Base-by-base conservation (phyloP, 2,113 vertebrate species). In the Chionis minor region DNA sequence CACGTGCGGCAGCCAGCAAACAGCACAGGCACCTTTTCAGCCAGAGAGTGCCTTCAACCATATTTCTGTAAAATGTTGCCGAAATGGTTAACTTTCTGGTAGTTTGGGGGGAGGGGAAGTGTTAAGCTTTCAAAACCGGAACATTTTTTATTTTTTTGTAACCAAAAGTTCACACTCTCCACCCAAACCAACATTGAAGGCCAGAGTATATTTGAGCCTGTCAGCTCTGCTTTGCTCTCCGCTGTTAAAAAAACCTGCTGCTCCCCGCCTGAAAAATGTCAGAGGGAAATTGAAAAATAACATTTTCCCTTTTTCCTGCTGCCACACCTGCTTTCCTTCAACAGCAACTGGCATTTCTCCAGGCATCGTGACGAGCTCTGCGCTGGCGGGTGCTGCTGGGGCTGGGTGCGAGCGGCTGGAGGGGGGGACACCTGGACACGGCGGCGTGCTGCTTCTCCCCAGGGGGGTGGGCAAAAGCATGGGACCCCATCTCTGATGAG, bases 221-320 rank as follows among this genome's bases (percentile, higher is more conserved):
- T 93, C 96, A 93, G 61, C 81, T 92, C 85, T 45, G 82, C 78
- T 96, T 90, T 77, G 62, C 79, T 65, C 40, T 55, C 56, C 42
- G 18, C 8, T 65, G 87, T 90, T 95, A 91, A 97, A 83, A 89
- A 78, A 80, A 15, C 5, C 45, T 32, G 5, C 74, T 15, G 63
- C 49, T 94, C 70, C 65, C n/a, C 0, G 6, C 65, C 84, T 91
- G 73, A 71, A 67, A 95, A 95, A 79, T 47, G 78, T 78, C 77
- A 87, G 61, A 81, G 65, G 52, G 92, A 94, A 96, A 95, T 63
- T 87, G 92, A 61, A 93, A 94, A 96, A 96, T 84, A 81, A 78
- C 78, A 63, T 94, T 96, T 96, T 59, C 65, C 59, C 59, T 17
- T 74, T 84, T 88, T 44, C 59, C 81, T 4, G 42, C 91, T 90